Conservation (phyloP, 2,797 vertebrate genomes). For the Gymnoscopelus microlampas region DNA sequence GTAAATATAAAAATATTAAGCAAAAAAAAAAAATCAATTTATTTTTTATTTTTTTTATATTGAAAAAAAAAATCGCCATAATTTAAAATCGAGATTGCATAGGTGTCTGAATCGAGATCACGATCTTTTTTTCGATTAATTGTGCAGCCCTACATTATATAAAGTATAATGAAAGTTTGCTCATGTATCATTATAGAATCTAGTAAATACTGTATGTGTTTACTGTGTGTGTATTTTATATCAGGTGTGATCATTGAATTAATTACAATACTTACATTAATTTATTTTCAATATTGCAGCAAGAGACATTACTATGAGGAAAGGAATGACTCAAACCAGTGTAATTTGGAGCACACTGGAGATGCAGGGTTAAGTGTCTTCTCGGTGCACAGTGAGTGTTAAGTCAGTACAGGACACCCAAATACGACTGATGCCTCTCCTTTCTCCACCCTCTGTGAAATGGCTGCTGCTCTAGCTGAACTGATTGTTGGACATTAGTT, state of each 20-base stretch:
- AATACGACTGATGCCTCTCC: slow-evolving; percentile 18
- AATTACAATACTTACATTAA: not conserved
- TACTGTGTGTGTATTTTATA: too few relatives aligned
- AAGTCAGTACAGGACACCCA: not conserved
- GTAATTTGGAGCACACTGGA: slow-evolving; percentile 3
- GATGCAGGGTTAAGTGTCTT: not conserved
- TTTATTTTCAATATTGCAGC: not conserved
- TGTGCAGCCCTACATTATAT: too few relatives aligned
- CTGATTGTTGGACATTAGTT: slow-evolving; percentile 44
- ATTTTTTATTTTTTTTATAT: too few relatives aligned
- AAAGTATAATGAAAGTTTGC: not conserved
- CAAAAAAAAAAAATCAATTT: too few relatives aligned
- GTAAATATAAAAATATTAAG: too few relatives aligned
- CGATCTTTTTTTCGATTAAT: too few relatives aligned
- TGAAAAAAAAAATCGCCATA: too few relatives aligned
- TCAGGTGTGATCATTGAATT: too few relatives aligned
- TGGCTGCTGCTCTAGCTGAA: slow-evolving; percentile 24
- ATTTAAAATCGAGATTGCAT: too few relatives aligned
- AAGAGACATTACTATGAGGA: slow-evolving; percentile 8
- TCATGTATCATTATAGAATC: not conserved
- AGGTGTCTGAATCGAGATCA: too few relatives aligned
- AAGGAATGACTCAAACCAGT: not conserved
- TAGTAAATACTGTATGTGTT: not conserved
- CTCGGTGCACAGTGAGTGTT: not conserved
- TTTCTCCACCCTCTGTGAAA: not conserved